These are phyloP conservation scores for Porites cylindrica DNA, from an alignment of 92 coral and sea anemone genomes.

Conservation along the genomic window DNA sequence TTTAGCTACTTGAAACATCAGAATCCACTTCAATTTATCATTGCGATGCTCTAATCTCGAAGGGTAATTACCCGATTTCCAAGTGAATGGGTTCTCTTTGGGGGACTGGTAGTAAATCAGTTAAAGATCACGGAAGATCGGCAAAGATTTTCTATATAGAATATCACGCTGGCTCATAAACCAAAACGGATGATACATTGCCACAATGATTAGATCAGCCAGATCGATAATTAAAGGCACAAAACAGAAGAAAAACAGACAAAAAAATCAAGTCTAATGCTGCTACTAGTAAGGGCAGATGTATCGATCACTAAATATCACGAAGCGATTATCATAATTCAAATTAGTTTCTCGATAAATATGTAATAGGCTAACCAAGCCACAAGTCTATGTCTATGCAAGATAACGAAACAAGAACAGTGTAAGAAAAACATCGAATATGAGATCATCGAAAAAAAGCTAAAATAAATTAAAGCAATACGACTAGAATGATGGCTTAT, in stretches of 20 bases:
- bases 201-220: background rate
- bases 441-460: constrained; percentile 30
- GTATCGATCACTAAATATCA: constrained; percentile 5
- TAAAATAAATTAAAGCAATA: background rate
- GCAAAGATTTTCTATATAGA: no score
- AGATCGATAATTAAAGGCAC: background rate
- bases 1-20: no score
- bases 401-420: background rate
- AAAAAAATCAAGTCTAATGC: background rate
- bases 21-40: no score
- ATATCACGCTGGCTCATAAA: no score
- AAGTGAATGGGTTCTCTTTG: no score
- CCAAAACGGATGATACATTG: no score
- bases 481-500: background rate
- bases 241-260: background rate
- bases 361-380: background rate
- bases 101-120: no score
- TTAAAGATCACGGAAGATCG: no score
- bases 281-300: constrained; percentile 7
- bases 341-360: background rate
- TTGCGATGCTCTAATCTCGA: no score
- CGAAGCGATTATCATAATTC: background rate
- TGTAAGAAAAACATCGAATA: background rate
- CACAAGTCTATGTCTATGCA: background rate
- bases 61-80: no score